Evolutionary conservation across 2,888 invertebrate genomes (phyloP).

Genomic region (Pterostichus madidus): DNA sequence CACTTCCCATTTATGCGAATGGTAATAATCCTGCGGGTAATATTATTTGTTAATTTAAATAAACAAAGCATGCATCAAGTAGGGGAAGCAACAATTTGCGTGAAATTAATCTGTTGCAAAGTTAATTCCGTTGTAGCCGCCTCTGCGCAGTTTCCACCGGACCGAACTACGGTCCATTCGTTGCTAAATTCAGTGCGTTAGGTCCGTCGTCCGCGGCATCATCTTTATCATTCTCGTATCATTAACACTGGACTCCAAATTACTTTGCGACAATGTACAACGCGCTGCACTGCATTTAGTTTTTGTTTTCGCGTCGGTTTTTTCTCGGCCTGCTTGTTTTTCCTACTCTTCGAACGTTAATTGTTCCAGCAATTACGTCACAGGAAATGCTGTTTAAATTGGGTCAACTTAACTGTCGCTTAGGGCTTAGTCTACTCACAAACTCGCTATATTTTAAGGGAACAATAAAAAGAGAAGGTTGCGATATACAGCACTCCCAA

Average conservation of each 20-base stretch:
- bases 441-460: not conserved
- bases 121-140: slow-evolving; percentile 26
- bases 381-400: slow-evolving; percentile 60
- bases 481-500: no score
- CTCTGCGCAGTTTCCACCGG: slow-evolving; percentile 8
- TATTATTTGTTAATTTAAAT: not conserved
- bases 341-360: slow-evolving; percentile 62
- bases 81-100: not conserved
- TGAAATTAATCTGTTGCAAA: slow-evolving; percentile 7
- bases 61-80: not conserved
- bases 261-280: slow-evolving; percentile 57
- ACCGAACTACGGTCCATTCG: not conserved
- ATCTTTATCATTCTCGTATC: slow-evolving; percentile 66
- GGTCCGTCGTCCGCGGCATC: slow-evolving; percentile 21
- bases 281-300: slow-evolving; percentile 51
- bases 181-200: slow-evolving; percentile 30
- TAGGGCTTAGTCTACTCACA: slow-evolving; percentile 10
- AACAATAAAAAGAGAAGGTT: not conserved
- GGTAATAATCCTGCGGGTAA: not conserved
- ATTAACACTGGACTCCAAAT: slow-evolving; percentile 64
- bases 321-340: slow-evolving; percentile 40
- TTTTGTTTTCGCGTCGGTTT: slow-evolving; percentile 25
- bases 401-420: slow-evolving; percentile 61
- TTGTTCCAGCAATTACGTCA: slow-evolving; percentile 63
- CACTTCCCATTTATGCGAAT: not conserved